Percentiles rank a stretch among this genome's conserved stretches.
phyloP scores from a whole-genome alignment of 37 sponge, comb jelly and placozoan genomes.

The Crambe crambe region DNA sequence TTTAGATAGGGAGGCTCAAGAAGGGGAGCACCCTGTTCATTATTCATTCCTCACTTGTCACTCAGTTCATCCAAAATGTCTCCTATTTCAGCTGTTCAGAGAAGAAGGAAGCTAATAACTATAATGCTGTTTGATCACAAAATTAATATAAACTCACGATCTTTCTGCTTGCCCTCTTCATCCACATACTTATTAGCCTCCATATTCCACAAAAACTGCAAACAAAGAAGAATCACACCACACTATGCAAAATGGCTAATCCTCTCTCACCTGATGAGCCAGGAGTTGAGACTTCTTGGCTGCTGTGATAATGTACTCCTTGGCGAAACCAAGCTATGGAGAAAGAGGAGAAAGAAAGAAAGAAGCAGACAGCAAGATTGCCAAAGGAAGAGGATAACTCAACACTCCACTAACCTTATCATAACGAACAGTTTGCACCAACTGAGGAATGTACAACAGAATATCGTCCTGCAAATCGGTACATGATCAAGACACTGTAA shows the following conservation, averaged over 20 bases:
- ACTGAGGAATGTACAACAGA: conserved; percentile 90
- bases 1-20: neutral
- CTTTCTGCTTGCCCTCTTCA: conserved; percentile 80
- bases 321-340: conserved; percentile 72
- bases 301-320: conserved; percentile 72
- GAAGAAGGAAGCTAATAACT: neutral
- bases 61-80: conserved; percentile 40
- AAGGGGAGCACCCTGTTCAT: no score
- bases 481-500: no score
- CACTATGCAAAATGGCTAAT: neutral
- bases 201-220: conserved; percentile 96
- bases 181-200: conserved; percentile 93
- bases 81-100: conserved; percentile 66
- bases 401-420: conserved; percentile 62
- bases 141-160: conserved; percentile 52
- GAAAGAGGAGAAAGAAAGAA: neutral
- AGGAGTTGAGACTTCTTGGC: conserved; percentile 85
- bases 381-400: neutral
- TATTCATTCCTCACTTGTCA: conserved; percentile 24
- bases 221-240: neutral
- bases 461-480: conserved; percentile 63
- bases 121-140: neutral
- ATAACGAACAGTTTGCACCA: conserved; percentile 91
- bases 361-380: neutral
- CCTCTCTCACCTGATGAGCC: conserved; percentile 78